Evolutionary conservation across 2,113 vertebrate species (phyloP).

Genomic region (Dendrocopos noguchii): DNA sequence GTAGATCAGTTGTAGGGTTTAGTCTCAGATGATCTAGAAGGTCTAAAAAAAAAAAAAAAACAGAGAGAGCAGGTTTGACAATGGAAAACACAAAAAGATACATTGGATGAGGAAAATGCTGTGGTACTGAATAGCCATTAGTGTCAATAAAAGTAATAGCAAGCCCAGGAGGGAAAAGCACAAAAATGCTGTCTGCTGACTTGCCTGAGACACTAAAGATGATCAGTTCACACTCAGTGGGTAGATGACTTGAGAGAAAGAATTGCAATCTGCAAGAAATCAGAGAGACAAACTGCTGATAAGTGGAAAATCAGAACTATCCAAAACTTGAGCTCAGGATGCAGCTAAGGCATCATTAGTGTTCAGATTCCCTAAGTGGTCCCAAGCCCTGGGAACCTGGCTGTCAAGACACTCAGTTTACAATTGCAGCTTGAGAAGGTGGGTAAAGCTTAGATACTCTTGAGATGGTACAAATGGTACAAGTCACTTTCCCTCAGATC

Average conservation of each 20-base stretch:
- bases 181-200: background rate
- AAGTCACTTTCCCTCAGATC: background rate
- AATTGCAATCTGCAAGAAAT: background rate
- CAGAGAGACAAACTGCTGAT: background rate
- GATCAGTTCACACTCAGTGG: background rate
- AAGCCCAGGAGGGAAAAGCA: background rate
- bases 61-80: background rate
- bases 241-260: background rate
- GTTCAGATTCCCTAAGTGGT: background rate
- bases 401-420: background rate
- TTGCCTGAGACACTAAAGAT: background rate
- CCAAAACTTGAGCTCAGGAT: background rate
- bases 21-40: background rate
- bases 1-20: background rate
- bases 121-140: background rate
- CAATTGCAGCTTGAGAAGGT: background rate
- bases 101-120: background rate
- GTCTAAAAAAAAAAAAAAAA: background rate
- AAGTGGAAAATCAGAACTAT: background rate
- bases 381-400: background rate
- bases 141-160: background rate
- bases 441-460: background rate
- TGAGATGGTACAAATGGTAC: background rate
- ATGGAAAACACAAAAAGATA: background rate
- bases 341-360: background rate